These are phyloP conservation scores for Spilosoma lubricipeda DNA, from an alignment of 2,888 invertebrate genomes.

Conservation along the genomic window DNA sequence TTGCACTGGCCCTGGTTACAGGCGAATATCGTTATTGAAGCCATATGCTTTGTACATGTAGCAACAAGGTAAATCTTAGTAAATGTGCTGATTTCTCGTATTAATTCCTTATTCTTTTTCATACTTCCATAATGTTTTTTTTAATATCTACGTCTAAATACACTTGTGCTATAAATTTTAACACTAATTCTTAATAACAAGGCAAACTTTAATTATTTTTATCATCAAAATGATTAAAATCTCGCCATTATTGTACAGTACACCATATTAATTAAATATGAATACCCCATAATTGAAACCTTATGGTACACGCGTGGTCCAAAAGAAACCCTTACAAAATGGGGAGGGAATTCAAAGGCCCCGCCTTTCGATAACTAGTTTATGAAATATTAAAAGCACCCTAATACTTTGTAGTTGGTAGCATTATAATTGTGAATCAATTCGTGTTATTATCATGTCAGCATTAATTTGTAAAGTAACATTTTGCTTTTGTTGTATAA, in stretches of 20 bases:
- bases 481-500: conserved; percentile 55
- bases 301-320: conserved; percentile 77
- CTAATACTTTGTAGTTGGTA: conserved; percentile 62
- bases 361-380: conserved; percentile 78
- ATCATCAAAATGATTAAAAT: conserved; percentile 66
- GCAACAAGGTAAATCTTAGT: too few species aligned
- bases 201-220: conserved; percentile 6
- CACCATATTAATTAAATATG: conserved; percentile 83
- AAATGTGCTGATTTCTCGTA: too few species aligned
- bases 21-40: too few species aligned
- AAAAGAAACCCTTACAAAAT: conserved; percentile 56
- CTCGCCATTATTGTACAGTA: conserved; percentile 46
- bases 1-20: too few species aligned
- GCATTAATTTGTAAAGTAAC: conserved; percentile 74
- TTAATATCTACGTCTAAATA: not conserved
- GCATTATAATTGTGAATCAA: conserved; percentile 79
- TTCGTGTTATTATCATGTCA: conserved; percentile 83
- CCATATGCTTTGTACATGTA: too few species aligned
- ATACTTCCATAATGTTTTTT: too few species aligned
- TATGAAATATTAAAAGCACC: conserved; percentile 78
- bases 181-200: conserved; percentile 9
- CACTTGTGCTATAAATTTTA: conserved; percentile 2
- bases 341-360: conserved; percentile 68
- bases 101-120: too few species aligned
- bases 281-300: conserved; percentile 82